phyloP scores from a whole-genome alignment of 2,888 invertebrate species.

The Dynastes maya region DNA sequence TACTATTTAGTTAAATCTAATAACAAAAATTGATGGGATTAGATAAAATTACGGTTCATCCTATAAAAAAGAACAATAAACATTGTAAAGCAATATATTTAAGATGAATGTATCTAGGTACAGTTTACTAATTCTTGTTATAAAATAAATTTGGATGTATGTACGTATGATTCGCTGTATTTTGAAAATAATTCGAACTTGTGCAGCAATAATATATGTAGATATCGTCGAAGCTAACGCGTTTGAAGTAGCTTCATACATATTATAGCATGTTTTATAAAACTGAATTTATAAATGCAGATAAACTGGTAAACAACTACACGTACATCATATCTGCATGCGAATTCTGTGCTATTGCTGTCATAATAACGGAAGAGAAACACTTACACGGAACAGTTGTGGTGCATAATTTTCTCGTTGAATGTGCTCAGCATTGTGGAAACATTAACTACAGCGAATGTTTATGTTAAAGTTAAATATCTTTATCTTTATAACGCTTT shows the following conservation, averaged over 20 bases:
- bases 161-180: too few species aligned
- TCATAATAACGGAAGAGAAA: constrained; percentile 24
- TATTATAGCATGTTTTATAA: neutral
- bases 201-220: too few species aligned
- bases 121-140: too few species aligned
- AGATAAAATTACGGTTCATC: too few species aligned
- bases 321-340: constrained; percentile 7
- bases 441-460: constrained; percentile 41
- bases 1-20: too few species aligned
- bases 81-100: too few species aligned
- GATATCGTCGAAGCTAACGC: constrained; percentile 8
- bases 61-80: too few species aligned
- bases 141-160: too few species aligned
- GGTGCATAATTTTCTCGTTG: constrained; percentile 39
- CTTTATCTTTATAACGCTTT: constrained; percentile 41
- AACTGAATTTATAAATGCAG: constrained; percentile 24
- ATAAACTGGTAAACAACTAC: constrained; percentile 26
- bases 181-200: too few species aligned
- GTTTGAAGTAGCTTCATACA: constrained; percentile 7
- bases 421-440: constrained; percentile 33
- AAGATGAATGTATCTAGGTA: too few species aligned
- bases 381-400: constrained; percentile 33
- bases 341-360: constrained; percentile 10
- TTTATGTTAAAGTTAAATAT: constrained; percentile 48
- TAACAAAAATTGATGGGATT: too few species aligned